A percentile compares a stretch with the other conserved stretches of the same genome.
phyloP scores from a whole-genome alignment of 2,888 invertebrate species.

The Alitta virens region DNA sequence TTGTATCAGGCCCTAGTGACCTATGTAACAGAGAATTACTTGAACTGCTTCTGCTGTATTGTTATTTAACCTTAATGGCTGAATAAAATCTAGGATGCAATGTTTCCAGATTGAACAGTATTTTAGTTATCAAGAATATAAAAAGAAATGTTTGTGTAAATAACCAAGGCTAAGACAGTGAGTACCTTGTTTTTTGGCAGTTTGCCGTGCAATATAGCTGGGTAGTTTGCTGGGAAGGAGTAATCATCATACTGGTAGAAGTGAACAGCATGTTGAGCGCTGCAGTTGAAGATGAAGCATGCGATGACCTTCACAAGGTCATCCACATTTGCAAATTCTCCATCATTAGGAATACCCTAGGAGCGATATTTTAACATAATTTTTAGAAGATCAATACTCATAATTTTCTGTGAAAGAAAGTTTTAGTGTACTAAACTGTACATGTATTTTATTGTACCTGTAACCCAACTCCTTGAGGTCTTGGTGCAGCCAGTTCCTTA shows the following conservation, averaged over 20 bases:
- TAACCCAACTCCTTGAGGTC: constrained; percentile 47
- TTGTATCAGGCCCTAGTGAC: too few relatives aligned
- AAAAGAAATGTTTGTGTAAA: too few relatives aligned
- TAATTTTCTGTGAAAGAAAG: too few relatives aligned
- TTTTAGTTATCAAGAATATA: too few relatives aligned
- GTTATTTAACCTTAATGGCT: too few relatives aligned
- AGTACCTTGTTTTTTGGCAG: constrained; percentile 31
- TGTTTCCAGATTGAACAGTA: too few relatives aligned
- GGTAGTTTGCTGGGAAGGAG: constrained; percentile 43
- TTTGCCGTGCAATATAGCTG: constrained; percentile 27
- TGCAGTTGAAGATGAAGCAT: constrained; percentile 32
- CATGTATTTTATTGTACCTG: constrained; percentile 31
- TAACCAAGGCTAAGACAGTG: too few relatives aligned
- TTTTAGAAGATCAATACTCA: constrained; percentile 2
- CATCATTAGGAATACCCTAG: constrained; percentile 31
- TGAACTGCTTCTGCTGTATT: too few relatives aligned
- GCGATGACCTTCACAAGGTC: constrained; percentile 26
- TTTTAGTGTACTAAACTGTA: too few relatives aligned
- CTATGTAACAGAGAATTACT: too few relatives aligned
- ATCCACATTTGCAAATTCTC: constrained; percentile 18
- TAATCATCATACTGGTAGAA: constrained; percentile 44
- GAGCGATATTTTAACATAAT: constrained; percentile 1
- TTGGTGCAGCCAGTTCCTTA: constrained; percentile 41
- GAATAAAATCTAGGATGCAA: too few relatives aligned
- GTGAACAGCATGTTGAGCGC: constrained; percentile 37